Base-by-base conservation (phyloP, 2,888 invertebrate genomes). In the Drosophila ochracea region DNA sequence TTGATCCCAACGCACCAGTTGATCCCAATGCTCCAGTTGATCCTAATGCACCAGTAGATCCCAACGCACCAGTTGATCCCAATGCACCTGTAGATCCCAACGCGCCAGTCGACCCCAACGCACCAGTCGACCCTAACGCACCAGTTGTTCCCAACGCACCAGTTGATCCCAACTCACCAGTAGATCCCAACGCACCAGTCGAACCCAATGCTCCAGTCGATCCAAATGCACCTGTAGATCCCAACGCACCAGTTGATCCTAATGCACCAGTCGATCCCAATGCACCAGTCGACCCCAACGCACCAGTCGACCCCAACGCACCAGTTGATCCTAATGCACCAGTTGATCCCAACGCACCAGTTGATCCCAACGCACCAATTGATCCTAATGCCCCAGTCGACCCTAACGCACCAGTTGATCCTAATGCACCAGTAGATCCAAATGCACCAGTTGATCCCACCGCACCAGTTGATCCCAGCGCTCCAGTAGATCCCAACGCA, bases 401-500 rank as follows among this genome's bases (percentile, higher is more conserved):
- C 3, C 39, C 39, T 0, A 39, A 19, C 0, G 39, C 39, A 9
- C 39, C 39, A 4, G 39, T 39, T 0, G 39, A 39, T 0, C 39
- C 39, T 0, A 39, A n/a, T 0, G 39, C n/a, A 0, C 30, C 39
- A 9, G 39, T n/a, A 0, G n/a, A 39, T 0, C 39, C 83, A 0
- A 77, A 64, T 0, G 41, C 57, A 1, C 82, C 80, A 37, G 63
- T 55, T 0, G 41, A 61, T 25, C 73, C 78, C 0, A 72, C 28
- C 1, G 59, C 61, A 0, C 76, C 77, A 21, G 57, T 39, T 0
- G 37, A 64, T 1, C 76, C 72, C 0, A 73, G 57, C 1, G 37
- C 66, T 0, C 68, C 76, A 4, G 63, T 65, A 0, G 52, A 47
- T 21, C 68, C 73, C 0, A 63, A 60, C 0, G 47, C 47, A 21